Base-by-base conservation (phyloP, 2,888 invertebrate species). In the Tupiocoris notatus region DNA sequence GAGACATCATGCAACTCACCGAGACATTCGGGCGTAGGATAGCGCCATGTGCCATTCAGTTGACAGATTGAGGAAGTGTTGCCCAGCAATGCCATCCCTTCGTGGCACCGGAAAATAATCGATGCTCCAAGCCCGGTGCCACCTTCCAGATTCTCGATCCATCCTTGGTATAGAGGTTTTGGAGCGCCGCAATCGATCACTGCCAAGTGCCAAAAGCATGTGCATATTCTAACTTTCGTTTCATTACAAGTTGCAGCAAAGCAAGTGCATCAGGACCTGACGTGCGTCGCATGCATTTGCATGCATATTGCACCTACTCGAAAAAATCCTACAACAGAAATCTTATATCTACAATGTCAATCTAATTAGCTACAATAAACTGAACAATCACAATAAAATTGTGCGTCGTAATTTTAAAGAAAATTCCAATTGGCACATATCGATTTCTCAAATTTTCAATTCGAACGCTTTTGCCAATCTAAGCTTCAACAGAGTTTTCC, bases 181-280 rank as follows among this genome's bases (percentile, higher is more conserved):
- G 98, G 96, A 81, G 93, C 91, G 0, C 96, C 96, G 85, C 98
- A 99, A 86, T 98, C 95, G 82, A 99, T 97, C 87, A 98, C 98
- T 79, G 70, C 39, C 3, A 59, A 18, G 59, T 59, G 59, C 59
- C 59, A 59, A 59, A 59, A 59, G 18, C 20, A 18, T 59, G 17
- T 59, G 17, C 20, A 17, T 59, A 7, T 20, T 18, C 20, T 39
- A 39, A 39, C 39, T 39, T 39, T 39, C 39, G 39, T 39, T 12
- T 39, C 17, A 59, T 59, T 3, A 59, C 61, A 59, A 59, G 17
- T 17, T 3, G 6, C 17, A 59, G 20, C 12, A 39, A 39, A 39
- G 39, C 39, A 3, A 12, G n/a, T n/a, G n/a, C n/a, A n/a, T n/a
- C n/a, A n/a, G n/a, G n/a, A n/a, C n/a, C 39, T 39, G 39, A 12